Evolutionary conservation across 2,888 invertebrate species (phyloP).

Genomic region (Cryptosula pallasiana): DNA sequence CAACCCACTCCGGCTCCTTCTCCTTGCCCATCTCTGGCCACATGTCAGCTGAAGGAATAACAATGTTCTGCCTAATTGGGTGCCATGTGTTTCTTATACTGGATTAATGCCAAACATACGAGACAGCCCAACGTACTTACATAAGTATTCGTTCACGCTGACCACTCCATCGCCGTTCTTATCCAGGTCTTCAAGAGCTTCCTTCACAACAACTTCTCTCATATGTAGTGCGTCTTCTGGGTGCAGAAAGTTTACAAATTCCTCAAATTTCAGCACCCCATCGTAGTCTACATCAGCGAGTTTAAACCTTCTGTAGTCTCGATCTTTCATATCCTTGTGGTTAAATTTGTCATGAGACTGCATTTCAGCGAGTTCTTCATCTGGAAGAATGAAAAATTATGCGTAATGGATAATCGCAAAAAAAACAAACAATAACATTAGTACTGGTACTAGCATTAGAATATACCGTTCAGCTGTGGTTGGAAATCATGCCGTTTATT

Average conservation of each 20-base stretch:
- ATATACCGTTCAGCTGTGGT: no score
- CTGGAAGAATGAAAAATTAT: neutral
- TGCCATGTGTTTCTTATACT: no score
- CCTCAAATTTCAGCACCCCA: constrained; percentile 69
- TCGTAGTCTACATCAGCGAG: constrained; percentile 65
- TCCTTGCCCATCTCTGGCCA: constrained; percentile 63
- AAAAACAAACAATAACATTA: no score
- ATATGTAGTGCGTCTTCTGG: constrained; percentile 89
- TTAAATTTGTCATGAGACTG: constrained; percentile 57
- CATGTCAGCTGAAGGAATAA: constrained; percentile 80
- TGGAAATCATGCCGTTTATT: no score
- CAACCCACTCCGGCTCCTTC: constrained; percentile 92
- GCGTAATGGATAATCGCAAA: no score
- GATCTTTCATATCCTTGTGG: constrained; percentile 70
- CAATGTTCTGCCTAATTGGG: no score
- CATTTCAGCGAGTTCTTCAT: neutral
- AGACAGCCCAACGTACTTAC: no score
- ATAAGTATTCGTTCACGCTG: constrained; percentile 87
- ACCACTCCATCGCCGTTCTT: constrained; percentile 90
- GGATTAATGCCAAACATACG: no score
- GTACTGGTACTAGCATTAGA: no score
- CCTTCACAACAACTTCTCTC: constrained; percentile 83
- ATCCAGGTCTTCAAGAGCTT: constrained; percentile 96
- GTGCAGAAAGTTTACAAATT: constrained; percentile 88
- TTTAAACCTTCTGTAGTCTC: constrained; percentile 70